phyloP scores from a whole-genome alignment of 2,888 invertebrate genomes.

The Atherix ibis region DNA sequence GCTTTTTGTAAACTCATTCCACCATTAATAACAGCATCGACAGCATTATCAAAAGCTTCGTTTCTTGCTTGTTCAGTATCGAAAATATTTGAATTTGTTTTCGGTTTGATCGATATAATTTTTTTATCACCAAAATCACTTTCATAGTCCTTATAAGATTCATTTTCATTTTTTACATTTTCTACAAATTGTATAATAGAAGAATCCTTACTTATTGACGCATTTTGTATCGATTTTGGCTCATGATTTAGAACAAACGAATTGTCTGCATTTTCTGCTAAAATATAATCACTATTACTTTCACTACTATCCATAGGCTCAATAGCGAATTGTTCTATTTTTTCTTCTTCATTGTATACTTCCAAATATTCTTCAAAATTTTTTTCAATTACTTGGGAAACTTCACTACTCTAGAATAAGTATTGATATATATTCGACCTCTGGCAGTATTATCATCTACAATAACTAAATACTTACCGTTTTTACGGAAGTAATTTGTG shows the following conservation, averaged over 20 bases:
- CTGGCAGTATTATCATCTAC: too few relatives aligned
- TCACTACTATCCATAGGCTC: constrained; percentile 21
- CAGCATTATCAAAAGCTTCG: constrained; percentile 24
- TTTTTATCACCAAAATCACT: too few relatives aligned
- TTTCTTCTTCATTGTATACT: constrained; percentile 27
- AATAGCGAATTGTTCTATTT: constrained; percentile 26
- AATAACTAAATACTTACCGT: not conserved
- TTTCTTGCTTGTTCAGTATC: constrained; percentile 10
- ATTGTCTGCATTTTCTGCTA: constrained; percentile 29
- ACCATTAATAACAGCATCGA: constrained; percentile 25
- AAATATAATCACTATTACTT: constrained; percentile 24
- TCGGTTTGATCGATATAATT: not conserved
- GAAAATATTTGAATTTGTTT: not conserved
- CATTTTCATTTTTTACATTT: constrained; percentile 15
- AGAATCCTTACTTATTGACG: too few relatives aligned
- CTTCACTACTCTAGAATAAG: too few relatives aligned
- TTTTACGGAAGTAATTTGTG: not conserved
- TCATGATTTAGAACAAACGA: not conserved
- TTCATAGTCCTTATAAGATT: constrained; percentile 12
- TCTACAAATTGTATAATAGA: too few relatives aligned
- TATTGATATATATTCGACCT: too few relatives aligned
- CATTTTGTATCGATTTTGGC: not conserved
- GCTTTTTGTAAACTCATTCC: constrained; percentile 30
- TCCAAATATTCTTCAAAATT: constrained; percentile 28
- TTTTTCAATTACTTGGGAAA: too few relatives aligned